Percentiles rank a stretch among this genome's conserved stretches.
phyloP scores from a whole-genome alignment of 2,113 vertebrate genomes.

The Ciconia boyciana region DNA sequence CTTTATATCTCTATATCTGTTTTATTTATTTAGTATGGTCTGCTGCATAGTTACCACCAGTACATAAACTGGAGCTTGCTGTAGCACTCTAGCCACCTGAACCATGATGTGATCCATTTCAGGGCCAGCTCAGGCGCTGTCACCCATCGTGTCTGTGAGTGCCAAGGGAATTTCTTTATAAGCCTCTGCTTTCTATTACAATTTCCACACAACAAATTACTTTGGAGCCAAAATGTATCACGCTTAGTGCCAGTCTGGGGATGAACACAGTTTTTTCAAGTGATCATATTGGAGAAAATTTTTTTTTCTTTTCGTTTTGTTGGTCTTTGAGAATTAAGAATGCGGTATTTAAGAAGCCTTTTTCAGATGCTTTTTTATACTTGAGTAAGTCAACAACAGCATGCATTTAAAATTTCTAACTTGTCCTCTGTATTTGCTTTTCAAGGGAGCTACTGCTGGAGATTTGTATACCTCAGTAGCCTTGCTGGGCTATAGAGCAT shows the following conservation, averaged over 20 bases:
- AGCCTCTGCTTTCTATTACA: background rate
- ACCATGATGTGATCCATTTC: fast-evolving
- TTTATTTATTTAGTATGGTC: background rate
- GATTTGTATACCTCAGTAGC: background rate
- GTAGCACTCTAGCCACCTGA: background rate
- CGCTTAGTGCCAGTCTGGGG: background rate
- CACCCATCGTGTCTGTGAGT: fast-evolving
- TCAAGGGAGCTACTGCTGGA: background rate
- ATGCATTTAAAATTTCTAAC: background rate
- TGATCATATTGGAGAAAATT: fast-evolving
- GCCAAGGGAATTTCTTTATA: background rate
- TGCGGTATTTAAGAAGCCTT: background rate
- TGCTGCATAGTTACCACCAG: background rate
- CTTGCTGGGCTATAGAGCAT: background rate
- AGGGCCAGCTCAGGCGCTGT: background rate
- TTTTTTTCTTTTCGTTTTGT: background rate
- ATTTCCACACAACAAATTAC: background rate
- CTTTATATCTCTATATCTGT: background rate
- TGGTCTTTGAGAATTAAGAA: background rate
- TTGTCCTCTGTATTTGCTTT: background rate
- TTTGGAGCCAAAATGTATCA: background rate
- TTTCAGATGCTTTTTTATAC: background rate
- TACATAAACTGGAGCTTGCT: background rate
- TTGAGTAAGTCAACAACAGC: background rate
- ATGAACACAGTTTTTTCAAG: background rate